Percentiles rank a stretch among this genome's conserved stretches.
Conservation (phyloP, 2,888 invertebrate genomes). For the Graphium colonna region DNA sequence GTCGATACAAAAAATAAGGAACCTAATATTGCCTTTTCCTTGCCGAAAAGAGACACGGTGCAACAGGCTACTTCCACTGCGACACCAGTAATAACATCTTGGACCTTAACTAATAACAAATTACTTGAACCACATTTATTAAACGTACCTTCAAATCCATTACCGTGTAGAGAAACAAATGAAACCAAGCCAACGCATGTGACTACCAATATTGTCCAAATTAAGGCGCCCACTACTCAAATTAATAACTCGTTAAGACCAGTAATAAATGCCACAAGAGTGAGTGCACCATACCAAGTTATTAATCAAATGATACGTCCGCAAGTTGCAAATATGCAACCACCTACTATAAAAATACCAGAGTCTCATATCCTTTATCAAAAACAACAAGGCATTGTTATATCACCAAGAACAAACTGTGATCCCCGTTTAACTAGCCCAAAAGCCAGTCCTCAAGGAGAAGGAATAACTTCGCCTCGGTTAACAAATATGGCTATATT, state of each 20-base stretch:
- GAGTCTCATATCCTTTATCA: slow-evolving; percentile 74
- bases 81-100: slow-evolving; percentile 79
- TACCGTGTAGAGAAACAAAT: slow-evolving; percentile 45
- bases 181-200: slow-evolving; percentile 63
- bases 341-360: slow-evolving; percentile 84
- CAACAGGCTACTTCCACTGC: slow-evolving; percentile 63
- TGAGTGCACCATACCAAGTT: slow-evolving; percentile 66
- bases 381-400: slow-evolving; percentile 67
- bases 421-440: slow-evolving; percentile 68
- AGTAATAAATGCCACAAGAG: slow-evolving; percentile 52
- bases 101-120: slow-evolving; percentile 75
- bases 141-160: slow-evolving; percentile 50
- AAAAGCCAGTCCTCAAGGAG: slow-evolving; percentile 57
- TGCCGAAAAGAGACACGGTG: slow-evolving; percentile 50
- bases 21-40: slow-evolving; percentile 43
- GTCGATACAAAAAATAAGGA: slow-evolving; percentile 44
- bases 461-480: slow-evolving; percentile 60
- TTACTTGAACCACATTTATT: slow-evolving; percentile 58
- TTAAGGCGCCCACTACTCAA: slow-evolving; percentile 54
- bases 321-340: slow-evolving; percentile 76
- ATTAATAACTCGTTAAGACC: slow-evolving; percentile 53
- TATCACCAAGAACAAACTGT: slow-evolving; percentile 62
- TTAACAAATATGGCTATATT: slow-evolving; percentile 64
- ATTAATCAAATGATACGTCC: slow-evolving; percentile 65
- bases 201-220: slow-evolving; percentile 67